phyloP scores from a whole-genome alignment of 2,888 invertebrate genomes.

The Parnassius glacialis region DNA sequence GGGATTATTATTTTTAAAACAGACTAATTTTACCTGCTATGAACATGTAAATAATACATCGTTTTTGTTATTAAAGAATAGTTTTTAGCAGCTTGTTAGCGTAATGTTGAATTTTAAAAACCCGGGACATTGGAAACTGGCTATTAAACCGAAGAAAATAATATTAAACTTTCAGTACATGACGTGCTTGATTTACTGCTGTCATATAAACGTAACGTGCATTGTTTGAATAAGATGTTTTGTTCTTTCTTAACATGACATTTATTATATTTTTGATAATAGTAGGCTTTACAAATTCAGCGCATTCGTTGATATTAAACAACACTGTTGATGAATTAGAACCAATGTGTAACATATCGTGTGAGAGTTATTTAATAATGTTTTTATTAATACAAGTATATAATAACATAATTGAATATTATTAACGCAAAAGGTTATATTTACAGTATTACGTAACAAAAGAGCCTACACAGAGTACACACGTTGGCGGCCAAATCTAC shows the following conservation, averaged over 20 bases:
- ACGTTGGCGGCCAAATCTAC: conserved; percentile 59
- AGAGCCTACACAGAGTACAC: conserved; percentile 62
- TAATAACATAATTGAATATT: neutral
- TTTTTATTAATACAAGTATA: no score
- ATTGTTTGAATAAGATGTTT: conserved; percentile 44
- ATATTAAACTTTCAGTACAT: neutral
- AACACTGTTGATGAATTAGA: conserved; percentile 46
- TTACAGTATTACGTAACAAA: conserved; percentile 56
- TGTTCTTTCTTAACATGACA: conserved; percentile 64
- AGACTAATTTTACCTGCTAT: no score
- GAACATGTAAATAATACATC: no score
- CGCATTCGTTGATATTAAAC: conserved; percentile 45
- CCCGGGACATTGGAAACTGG: conserved; percentile 15
- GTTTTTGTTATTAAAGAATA: no score
- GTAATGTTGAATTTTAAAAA: neutral
- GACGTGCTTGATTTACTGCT: conserved; percentile 16
- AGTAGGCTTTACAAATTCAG: conserved; percentile 57
- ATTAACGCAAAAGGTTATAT: neutral
- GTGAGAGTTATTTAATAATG: conserved; percentile 42
- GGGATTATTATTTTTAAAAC: no score
- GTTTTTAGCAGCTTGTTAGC: no score
- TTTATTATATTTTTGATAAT: conserved; percentile 62
- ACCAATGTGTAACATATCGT: conserved; percentile 48
- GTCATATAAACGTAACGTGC: conserved; percentile 5
- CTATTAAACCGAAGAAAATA: conserved; percentile 10